These are phyloP conservation scores for Toxonevra muliebris DNA, from an alignment of 2,888 invertebrate species.

Conservation along the genomic window DNA sequence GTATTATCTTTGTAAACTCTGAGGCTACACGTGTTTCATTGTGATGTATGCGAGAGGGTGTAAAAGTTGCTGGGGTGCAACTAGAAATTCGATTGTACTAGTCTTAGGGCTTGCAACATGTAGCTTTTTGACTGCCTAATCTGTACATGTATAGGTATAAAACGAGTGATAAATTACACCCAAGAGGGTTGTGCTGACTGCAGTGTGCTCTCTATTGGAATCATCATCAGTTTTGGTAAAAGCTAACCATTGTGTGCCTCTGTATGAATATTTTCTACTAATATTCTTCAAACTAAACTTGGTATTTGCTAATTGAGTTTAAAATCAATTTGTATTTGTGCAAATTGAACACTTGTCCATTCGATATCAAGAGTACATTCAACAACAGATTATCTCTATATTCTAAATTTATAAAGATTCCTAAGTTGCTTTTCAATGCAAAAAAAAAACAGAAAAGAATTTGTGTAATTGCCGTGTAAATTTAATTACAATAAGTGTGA, in stretches of 20 bases:
- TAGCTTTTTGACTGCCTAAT: constrained; percentile 62
- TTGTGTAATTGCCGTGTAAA: constrained; percentile 65
- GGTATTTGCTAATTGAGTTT: constrained; percentile 64
- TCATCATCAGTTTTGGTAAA: constrained; percentile 45
- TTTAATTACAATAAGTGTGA: constrained; percentile 59
- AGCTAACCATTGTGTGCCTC: too few species aligned
- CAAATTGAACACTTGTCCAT: constrained; percentile 21
- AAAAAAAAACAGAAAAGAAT: neutral
- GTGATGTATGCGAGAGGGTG: constrained; percentile 26
- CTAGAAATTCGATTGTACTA: neutral
- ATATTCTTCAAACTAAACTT: constrained; percentile 8
- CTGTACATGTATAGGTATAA: constrained; percentile 41
- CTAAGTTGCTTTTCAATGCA: too few species aligned
- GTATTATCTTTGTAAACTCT: neutral
- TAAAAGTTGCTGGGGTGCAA: constrained; percentile 13
- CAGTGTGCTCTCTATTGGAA: constrained; percentile 41
- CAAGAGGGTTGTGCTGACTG: constrained; percentile 52
- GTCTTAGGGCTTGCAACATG: constrained; percentile 39
- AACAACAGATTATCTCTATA: too few species aligned
- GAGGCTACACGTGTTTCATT: constrained; percentile 45
- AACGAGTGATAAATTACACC: constrained; percentile 64
- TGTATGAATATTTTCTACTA: too few species aligned
- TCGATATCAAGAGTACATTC: neutral
- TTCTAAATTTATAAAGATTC: too few species aligned
- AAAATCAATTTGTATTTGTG: constrained; percentile 61